phyloP scores from a whole-genome alignment of 2,888 invertebrate species.

The Selenia dentaria region DNA sequence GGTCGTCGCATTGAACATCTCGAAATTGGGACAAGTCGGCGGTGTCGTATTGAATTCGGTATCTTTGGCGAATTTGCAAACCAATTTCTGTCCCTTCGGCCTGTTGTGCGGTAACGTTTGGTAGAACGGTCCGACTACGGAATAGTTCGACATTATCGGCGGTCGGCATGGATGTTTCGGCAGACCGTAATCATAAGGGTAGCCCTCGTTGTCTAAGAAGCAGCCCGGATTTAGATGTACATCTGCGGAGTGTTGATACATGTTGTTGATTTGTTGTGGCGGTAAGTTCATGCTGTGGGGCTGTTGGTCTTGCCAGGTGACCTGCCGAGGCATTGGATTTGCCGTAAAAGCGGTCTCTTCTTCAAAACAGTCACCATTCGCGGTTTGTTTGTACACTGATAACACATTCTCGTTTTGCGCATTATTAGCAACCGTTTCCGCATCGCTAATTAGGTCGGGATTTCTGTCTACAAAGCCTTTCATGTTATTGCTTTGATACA shows the following conservation, averaged over 20 bases:
- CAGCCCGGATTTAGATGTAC: conserved; percentile 91
- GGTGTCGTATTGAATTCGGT: conserved; percentile 73
- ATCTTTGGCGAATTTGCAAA: conserved; percentile 79
- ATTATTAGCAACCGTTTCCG: conserved; percentile 85
- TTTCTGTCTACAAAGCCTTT: conserved; percentile 87
- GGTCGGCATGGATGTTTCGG: conserved; percentile 86
- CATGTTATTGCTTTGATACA: conserved; percentile 77
- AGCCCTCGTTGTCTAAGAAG: conserved; percentile 91
- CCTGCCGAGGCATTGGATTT: conserved; percentile 75
- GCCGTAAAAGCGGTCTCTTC: conserved; percentile 73
- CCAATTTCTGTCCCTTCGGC: conserved; percentile 81
- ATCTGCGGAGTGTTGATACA: conserved; percentile 88
- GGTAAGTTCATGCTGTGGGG: conserved; percentile 66
- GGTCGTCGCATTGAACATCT: conserved; percentile 77
- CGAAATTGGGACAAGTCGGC: conserved; percentile 69
- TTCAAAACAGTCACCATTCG: conserved; percentile 65
- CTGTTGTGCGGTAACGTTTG: conserved; percentile 92
- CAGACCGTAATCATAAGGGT: conserved; percentile 90
- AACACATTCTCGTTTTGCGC: conserved; percentile 74
- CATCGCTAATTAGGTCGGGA: conserved; percentile 92
- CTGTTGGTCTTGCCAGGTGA: conserved; percentile 83
- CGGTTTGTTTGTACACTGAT: conserved; percentile 74
- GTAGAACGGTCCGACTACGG: conserved; percentile 84
- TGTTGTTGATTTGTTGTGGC: conserved; percentile 73
- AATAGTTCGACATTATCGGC: conserved; percentile 73